Percentiles rank a stretch among this genome's conserved stretches.
Evolutionary conservation across 2,888 invertebrate species (phyloP).

Genomic region (Biston stratarius): DNA sequence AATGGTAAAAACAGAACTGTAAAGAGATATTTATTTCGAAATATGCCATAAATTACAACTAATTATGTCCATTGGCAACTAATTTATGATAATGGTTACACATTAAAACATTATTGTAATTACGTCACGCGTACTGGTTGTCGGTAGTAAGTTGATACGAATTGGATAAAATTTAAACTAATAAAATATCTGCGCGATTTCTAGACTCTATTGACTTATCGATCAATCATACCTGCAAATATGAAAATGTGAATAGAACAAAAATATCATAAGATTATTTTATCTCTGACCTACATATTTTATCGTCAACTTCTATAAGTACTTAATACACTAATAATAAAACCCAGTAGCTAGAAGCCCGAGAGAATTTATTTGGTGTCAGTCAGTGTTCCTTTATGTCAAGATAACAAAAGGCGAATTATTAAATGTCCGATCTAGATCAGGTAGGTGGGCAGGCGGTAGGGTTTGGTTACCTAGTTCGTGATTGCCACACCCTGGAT

Average conservation of each 20-base stretch:
- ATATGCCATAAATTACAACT: constrained; percentile 71
- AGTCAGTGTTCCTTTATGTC: constrained; percentile 56
- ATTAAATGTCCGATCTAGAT: constrained; percentile 65
- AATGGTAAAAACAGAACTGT: constrained; percentile 49
- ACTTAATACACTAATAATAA: constrained; percentile 42
- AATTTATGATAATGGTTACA: constrained; percentile 77
- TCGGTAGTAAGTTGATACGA: constrained; percentile 15
- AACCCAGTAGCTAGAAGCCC: constrained; percentile 49
- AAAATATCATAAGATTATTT: constrained; percentile 32
- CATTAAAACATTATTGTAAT: constrained; percentile 73
- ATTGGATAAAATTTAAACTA: not conserved
- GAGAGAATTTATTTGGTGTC: constrained; percentile 53
- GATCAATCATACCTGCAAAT: not conserved
- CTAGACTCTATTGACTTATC: not conserved
- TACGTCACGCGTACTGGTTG: constrained; percentile 59
- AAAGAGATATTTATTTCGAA: constrained; percentile 62
- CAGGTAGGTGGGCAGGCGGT: constrained; percentile 51
- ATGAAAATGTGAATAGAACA: constrained; percentile 1
- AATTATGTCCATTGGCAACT: constrained; percentile 61
- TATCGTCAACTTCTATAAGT: constrained; percentile 17
- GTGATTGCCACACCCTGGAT: constrained; percentile 80
- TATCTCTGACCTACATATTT: constrained; percentile 22
- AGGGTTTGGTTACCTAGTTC: constrained; percentile 58
- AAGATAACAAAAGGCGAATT: constrained; percentile 65
- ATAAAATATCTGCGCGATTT: not conserved